Evolutionary conservation across 2,797 vertebrate species (phyloP), one percentile per base, ranked within the genome.

Genomic region (Mus caroli): DNA sequence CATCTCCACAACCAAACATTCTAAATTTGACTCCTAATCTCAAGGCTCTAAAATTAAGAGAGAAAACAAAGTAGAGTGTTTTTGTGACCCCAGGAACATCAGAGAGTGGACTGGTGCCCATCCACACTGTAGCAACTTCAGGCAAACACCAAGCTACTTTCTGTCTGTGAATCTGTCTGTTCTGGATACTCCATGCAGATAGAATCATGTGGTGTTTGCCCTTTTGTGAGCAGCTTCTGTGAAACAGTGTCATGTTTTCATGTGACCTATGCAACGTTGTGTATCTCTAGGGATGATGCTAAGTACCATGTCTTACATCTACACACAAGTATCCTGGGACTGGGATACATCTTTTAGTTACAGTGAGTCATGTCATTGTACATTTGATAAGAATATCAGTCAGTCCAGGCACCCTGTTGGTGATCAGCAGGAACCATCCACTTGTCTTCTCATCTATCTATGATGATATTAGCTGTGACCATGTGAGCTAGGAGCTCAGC

Each of bases 241-340:
- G 4, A 88, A 40, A 22, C 11, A 28, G 4, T 3, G 0, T n/a
- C 15, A 26, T 4, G 0, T 43, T 82, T 28, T 26, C 34, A 13
- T 56, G 52, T 58, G 26, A 19, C 13, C 19, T 7, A 0, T 1
- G 0, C 6, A 0, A 0, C 17, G 13, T 24, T 56, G 3, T 13
- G 3, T 26, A 11, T 78, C 46, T 28, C 40, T 31, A 50, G 85
- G 82, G 34, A n/a, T 5, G 7, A 26, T 75, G 62, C 46, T 69
- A 56, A 12, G 14, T 7, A 17, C 28, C 9, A 2, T 50, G 20
- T 88, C 64, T 73, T 58, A 54, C 52, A 54, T 86, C 54, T 73
- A 0, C 10, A 60, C 37, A 62, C 40, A 28, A 22, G 22, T 15
- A 43, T 60, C 20, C 34, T 9, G 31, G 26, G 20, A 11, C 17